A percentile compares a stretch with the other conserved stretches of the same genome.
phyloP scores from a whole-genome alignment of 2,113 vertebrate genomes.

The Upupa epops region DNA sequence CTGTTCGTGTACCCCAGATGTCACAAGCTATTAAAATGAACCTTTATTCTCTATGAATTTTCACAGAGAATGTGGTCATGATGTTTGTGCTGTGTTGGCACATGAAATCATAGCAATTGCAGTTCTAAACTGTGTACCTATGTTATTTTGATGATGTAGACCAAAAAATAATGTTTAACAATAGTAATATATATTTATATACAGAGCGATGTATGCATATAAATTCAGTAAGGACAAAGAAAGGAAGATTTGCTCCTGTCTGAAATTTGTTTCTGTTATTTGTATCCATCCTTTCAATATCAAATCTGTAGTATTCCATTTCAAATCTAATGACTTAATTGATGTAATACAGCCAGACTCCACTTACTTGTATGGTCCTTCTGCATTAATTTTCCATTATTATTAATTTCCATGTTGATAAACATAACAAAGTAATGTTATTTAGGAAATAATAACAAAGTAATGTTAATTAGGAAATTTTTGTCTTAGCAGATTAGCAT shows the following conservation, averaged over 20 bases:
- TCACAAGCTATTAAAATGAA: not conserved
- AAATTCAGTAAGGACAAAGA: not conserved
- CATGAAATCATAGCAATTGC: not conserved
- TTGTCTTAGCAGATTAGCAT: not conserved
- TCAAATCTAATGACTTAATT: not conserved
- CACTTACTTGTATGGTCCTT: not conserved
- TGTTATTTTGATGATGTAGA: not conserved
- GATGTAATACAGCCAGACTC: not conserved
- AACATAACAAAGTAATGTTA: not conserved
- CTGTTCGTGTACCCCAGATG: not conserved
- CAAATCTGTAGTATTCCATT: not conserved
- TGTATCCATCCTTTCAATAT: not conserved
- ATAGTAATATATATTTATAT: not conserved
- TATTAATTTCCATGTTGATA: not conserved
- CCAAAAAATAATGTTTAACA: not conserved
- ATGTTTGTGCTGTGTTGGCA: not conserved
- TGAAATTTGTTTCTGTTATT: not conserved
- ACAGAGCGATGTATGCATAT: too few relatives aligned
- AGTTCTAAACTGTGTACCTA: not conserved
- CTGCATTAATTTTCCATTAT: too few relatives aligned
- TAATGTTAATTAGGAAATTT: not conserved
- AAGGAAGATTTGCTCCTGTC: not conserved
- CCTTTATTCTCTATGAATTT: not conserved
- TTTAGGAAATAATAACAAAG: not conserved
- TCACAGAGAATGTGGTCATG: not conserved